Base-by-base conservation (phyloP, 23 tunicate genomes). In the Diplosoma virens region DNA sequence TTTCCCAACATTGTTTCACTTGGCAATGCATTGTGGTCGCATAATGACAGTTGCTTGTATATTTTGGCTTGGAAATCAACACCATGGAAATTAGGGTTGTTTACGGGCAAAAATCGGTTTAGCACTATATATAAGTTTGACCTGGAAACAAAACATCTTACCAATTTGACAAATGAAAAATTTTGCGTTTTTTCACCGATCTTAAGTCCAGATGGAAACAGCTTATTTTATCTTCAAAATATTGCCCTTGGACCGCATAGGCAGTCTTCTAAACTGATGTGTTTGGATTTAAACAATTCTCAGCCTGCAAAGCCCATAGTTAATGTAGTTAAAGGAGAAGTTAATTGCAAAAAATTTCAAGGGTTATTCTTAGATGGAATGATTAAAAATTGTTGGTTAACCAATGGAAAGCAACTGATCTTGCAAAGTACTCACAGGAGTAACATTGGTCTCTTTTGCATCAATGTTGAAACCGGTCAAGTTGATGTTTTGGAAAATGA, bases 21-120 rank as follows among this genome's bases (percentile, higher is more conserved):
- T 34, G 75, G 69, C 24, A 37, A 75, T 24, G 90, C 90, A 0
- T 3, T 73, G 25, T 90, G 97, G 97, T 36, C 56, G 18, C 55
- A 75, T n/a, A 77, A 79, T 66, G 78, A 67, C 58, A 60, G 80
- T 67, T 45, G n/a, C 32, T 23, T 90, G 3, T 31, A 77, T 7
- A 48, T 79, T 55, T 31, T 76, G 17, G 97, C 80, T 2, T 90
- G 82, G 83, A 54, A 66, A n/a, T 32, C 30, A 3, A n/a, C 71
- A 18, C 97, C 97, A 20, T 84, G 67, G 67, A 84, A 84, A 36
- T 67, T 90, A 16, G 97, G 90, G 29, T 56, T 84, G 24, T 45
- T 66, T 50, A 77, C 79, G 47, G 79, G 82, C 46, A 33, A 61
- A 29, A 83, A 80, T 24, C 67, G 90, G 3, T 58, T 46, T 27